These are phyloP conservation scores for Pachypsylla venusta DNA, from an alignment of 1,140 invertebrate genomes.

Conservation along the genomic window DNA sequence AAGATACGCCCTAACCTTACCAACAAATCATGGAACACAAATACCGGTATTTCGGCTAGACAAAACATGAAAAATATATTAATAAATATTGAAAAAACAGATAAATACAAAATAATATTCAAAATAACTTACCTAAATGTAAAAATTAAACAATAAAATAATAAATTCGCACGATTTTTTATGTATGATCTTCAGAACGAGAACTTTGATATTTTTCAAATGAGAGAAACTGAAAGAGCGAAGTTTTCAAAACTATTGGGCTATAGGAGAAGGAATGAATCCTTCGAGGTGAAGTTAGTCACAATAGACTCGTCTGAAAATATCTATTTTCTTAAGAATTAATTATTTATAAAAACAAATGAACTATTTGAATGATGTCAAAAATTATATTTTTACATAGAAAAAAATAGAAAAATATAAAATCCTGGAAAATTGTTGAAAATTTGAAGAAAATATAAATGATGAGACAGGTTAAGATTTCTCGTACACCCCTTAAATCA, in stretches of 20 bases:
- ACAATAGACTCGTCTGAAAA: background rate
- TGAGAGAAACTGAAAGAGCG: background rate
- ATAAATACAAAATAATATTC: no score
- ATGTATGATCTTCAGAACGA: background rate
- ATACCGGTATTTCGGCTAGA: background rate
- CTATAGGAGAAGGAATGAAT: constrained; percentile 1
- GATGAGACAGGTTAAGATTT: constrained; percentile 9
- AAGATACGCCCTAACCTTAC: background rate
- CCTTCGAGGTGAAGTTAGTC: background rate
- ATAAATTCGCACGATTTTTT: background rate
- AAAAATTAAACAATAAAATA: background rate
- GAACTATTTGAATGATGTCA: background rate
- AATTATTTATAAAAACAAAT: background rate
- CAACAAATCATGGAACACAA: no score
- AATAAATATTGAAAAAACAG: background rate
- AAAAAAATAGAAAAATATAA: background rate
- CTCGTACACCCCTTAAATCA: background rate
- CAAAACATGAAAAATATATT: constrained; percentile 3
- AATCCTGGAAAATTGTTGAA: background rate
- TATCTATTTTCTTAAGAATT: background rate
- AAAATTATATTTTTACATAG: background rate
- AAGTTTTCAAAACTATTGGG: background rate
- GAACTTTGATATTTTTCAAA: constrained; percentile 2
- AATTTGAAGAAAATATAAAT: background rate
- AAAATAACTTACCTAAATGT: constrained; percentile 4